Base-by-base conservation (phyloP, 2,888 invertebrate genomes). In the Agriopis leucophaearia region DNA sequence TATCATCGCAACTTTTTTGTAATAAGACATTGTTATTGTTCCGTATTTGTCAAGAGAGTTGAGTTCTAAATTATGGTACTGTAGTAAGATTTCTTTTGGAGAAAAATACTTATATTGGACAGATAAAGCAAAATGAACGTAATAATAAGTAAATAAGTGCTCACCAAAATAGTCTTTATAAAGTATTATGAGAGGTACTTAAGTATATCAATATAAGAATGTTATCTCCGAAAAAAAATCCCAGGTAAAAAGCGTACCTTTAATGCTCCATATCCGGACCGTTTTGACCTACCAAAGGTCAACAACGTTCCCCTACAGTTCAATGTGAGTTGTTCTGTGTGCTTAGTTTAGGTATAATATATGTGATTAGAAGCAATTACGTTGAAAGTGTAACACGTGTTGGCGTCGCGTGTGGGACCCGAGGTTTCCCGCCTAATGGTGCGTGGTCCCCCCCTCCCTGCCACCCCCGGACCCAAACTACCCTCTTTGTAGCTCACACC, bases 311-410 rank as follows among this genome's bases (percentile, higher is more conserved):
- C 52, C 54, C 45, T 54, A 58, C 58, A 64, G 64, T 72, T 51
- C 40, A 64, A 66, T 68, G 70, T 73, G 64, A 74, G 75, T 76
- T 65, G 65, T 71, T 66, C 74, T 79, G 64, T 74, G 67, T 70
- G 69, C 67, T 72, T 65, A 74, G 74, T 72, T 74, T 71, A 63
- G 66, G 71, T 66, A 77, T 79, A 81, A 81, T 81, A 78, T 79
- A 81, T 82, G 86, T 86, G 88, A 91, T 92, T 89, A 91, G 88
- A 88, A 88, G 87, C 88, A 91, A 91, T 92, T 92, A 92, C 82
- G 88, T 89, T 88, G 88, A 89, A 88, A 90, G 90, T 89, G 88
- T 90, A 90, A 88, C 90, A 91, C 88, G 88, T 91, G 91, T 89
- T 74, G 83, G 81, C 80, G 83, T 88, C 88, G 89, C 89, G 89